These are phyloP conservation scores for Sphaeramia orbicularis DNA, from an alignment of 2,797 vertebrate species.

Conservation along the genomic window DNA sequence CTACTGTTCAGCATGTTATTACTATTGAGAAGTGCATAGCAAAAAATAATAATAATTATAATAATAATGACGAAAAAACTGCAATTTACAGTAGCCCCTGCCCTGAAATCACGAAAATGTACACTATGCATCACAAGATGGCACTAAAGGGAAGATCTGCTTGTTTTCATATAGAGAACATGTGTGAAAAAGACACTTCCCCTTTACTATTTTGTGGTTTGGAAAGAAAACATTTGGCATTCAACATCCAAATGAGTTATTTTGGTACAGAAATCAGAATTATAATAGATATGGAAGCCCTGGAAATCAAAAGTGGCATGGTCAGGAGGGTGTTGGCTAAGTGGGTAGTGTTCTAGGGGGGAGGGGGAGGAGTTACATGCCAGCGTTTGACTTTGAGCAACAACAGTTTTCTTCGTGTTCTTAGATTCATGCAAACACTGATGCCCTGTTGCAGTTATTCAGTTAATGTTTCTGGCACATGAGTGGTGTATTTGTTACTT, in stretches of 20 bases:
- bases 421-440: conserved; percentile 48
- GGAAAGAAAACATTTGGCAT: conserved; percentile 23
- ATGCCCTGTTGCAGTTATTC: conserved; percentile 25
- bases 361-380: conserved; percentile 12
- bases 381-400: conserved; percentile 17
- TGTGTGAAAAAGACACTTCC: conserved; percentile 36
- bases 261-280: conserved; percentile 30
- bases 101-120: conserved; percentile 45
- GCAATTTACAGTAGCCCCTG: conserved; percentile 19
- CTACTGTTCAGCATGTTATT: neutral
- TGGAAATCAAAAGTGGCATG: conserved; percentile 48
- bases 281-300: conserved; percentile 65
- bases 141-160: conserved; percentile 38
- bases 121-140: conserved; percentile 40
- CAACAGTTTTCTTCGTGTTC: conserved; percentile 15
- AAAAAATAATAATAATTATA: conserved; percentile 33
- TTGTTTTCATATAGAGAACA: conserved; percentile 43
- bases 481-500: conserved; percentile 31
- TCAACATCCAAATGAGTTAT: conserved; percentile 41
- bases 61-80: no score
- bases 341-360: neutral
- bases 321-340: conserved; percentile 26
- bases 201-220: conserved; percentile 25
- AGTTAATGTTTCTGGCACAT: conserved; percentile 43
- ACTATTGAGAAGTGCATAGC: conserved; percentile 66